These are phyloP conservation scores for Rhinophrynus dorsalis DNA, from an alignment of 2,797 vertebrate species.

Conservation along the genomic window DNA sequence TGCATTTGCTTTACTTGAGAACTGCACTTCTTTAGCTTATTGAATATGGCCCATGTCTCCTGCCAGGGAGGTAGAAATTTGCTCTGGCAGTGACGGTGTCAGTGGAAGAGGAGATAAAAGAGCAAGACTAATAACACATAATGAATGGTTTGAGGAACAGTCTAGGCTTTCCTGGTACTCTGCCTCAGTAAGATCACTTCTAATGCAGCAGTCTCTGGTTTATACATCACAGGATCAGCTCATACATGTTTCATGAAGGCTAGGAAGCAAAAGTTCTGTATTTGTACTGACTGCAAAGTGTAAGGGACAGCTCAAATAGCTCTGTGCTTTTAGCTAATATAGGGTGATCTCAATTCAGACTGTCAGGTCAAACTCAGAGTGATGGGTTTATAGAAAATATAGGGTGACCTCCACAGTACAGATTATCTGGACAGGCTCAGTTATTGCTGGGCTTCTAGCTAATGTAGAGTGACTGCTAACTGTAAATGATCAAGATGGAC, in stretches of 20 bases:
- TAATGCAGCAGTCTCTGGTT: slow-evolving; percentile 16
- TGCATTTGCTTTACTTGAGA: too few species aligned
- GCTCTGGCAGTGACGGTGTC: background rate
- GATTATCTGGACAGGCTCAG: background rate
- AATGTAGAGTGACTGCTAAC: background rate
- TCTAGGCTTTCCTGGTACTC: background rate
- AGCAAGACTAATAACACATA: background rate
- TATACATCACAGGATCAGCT: slow-evolving; percentile 37
- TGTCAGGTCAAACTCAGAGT: slow-evolving; percentile 34
- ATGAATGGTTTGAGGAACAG: background rate
- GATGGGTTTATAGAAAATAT: background rate
- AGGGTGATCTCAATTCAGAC: slow-evolving; percentile 45
- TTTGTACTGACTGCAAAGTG: slow-evolving; percentile 15
- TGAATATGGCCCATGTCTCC: too few species aligned
- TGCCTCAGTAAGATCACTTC: slow-evolving; percentile 17
- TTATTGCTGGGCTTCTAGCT: background rate
- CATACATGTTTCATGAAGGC: slow-evolving; percentile 38
- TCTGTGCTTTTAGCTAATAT: too few species aligned
- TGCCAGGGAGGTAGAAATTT: too few species aligned
- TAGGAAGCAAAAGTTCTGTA: background rate
- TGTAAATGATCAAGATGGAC: background rate
- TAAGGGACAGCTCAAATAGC: background rate
- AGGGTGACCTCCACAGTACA: background rate
- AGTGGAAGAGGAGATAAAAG: background rate
- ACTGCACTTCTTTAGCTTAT: too few species aligned